Conservation (phyloP, 2,888 invertebrate genomes). For the Pseudococcus viburni region DNA sequence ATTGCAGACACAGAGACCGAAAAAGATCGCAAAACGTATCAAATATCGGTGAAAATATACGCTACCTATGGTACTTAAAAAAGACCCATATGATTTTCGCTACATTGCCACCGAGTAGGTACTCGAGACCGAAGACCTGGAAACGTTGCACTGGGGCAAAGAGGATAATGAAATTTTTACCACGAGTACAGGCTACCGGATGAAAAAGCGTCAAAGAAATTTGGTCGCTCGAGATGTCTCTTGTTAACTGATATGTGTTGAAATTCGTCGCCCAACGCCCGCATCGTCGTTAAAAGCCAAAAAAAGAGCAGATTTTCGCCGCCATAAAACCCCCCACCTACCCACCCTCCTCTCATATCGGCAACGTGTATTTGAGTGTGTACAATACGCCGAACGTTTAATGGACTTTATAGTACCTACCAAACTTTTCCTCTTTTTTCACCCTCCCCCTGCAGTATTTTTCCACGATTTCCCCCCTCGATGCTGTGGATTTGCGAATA, state of each 20-base stretch:
- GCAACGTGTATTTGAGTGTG: neutral
- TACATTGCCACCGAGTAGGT: neutral
- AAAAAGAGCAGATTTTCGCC: neutral
- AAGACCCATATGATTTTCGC: slow-evolving; percentile 45
- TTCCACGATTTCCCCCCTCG: neutral
- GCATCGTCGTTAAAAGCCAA: slow-evolving; percentile 20
- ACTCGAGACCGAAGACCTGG: neutral
- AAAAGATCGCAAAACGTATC: neutral
- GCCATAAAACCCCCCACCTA: neutral
- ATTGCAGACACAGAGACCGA: neutral
- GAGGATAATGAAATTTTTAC: slow-evolving; percentile 9
- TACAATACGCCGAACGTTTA: neutral
- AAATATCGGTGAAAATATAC: neutral
- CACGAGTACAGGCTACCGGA: neutral
- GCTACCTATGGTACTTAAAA: neutral
- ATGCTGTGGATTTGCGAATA: neutral
- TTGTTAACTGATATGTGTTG: slow-evolving; percentile 32
- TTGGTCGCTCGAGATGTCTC: slow-evolving; percentile 36
- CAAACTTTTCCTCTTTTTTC: neutral
- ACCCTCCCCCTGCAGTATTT: neutral
- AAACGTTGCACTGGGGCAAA: neutral
- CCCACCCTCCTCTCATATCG: neutral
- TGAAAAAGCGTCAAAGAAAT: slow-evolving; percentile 32
- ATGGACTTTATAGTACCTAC: neutral
- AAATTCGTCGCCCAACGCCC: slow-evolving; percentile 20